Percentiles rank a stretch among this genome's conserved stretches.
Conservation (phyloP, 2,888 invertebrate genomes). For the Caenorhabditis wallacei region DNA sequence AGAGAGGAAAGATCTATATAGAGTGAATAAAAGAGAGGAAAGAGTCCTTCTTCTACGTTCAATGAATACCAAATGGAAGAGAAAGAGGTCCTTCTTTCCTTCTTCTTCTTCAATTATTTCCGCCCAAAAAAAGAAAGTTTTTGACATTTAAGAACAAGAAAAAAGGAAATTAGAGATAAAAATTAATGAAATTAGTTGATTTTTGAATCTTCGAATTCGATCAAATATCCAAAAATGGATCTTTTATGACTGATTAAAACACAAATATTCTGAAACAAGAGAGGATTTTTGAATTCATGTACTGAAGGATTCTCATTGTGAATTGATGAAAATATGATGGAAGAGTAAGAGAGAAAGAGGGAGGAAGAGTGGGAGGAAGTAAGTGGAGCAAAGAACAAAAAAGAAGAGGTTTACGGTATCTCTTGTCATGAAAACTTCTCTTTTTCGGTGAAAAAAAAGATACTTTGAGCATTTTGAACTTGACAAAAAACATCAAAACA, state of each 20-base stretch:
- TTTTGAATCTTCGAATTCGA: conserved; percentile 22
- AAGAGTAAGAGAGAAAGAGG: too few relatives aligned
- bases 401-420: not conserved
- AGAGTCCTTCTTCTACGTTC: conserved; percentile 24
- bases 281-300: conserved; percentile 22
- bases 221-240: conserved; percentile 16
- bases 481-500: too few relatives aligned
- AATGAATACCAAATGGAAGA: conserved; percentile 53
- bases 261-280: conserved; percentile 10
- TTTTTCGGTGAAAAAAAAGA: too few relatives aligned
- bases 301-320: conserved; percentile 33
- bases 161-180: not conserved
- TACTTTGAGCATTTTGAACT: too few relatives aligned
- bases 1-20: not conserved
- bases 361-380: not conserved
- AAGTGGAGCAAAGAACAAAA: conserved; percentile 18
- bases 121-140: conserved; percentile 24
- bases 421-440: not conserved
- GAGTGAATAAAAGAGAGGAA: conserved; percentile 9
- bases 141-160: conserved; percentile 9
- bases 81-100: conserved; percentile 15
- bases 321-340: conserved; percentile 39
- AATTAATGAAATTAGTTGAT: conserved; percentile 1
- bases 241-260: conserved; percentile 9
- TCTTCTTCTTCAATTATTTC: conserved; percentile 48